Percentiles rank a stretch among this genome's conserved stretches.
phyloP scores from a whole-genome alignment of 2,888 invertebrate genomes.

The Saturnia pavonia region DNA sequence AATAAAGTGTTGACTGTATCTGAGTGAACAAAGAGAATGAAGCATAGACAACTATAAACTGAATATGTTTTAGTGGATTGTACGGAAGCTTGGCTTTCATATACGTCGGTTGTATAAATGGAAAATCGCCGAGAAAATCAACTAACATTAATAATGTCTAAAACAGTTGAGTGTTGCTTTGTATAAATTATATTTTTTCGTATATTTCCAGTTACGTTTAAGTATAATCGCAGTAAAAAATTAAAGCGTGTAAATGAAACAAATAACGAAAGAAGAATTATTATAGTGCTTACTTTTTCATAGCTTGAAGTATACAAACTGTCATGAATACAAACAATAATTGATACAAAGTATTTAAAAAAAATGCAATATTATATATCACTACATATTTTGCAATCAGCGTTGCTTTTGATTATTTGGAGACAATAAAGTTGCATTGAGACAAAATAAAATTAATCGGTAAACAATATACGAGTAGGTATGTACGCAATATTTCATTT shows the following conservation, averaged over 20 bases:
- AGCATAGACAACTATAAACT: slow-evolving; percentile 24
- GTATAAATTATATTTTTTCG: background rate
- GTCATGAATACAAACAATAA: background rate
- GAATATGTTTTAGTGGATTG: slow-evolving; percentile 43
- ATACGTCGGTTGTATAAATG: slow-evolving; percentile 42
- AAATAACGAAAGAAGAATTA: background rate
- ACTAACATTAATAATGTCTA: slow-evolving; percentile 36
- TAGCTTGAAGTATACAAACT: background rate
- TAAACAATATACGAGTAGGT: background rate
- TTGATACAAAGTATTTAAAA: background rate
- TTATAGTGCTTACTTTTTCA: background rate
- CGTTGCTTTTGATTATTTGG: background rate
- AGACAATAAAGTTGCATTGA: background rate
- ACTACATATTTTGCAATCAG: background rate
- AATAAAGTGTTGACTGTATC: slow-evolving; percentile 10
- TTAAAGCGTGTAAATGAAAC: background rate
- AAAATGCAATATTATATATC: background rate
- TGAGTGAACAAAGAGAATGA: slow-evolving; percentile 20
- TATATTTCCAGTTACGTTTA: background rate
- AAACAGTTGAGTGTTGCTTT: slow-evolving; percentile 8
- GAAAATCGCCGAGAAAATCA: slow-evolving; percentile 22
- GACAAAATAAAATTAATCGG: background rate
- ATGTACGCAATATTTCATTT: background rate
- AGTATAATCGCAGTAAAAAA: background rate
- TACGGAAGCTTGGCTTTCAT: slow-evolving; percentile 49